Evolutionary conservation across 2,797 vertebrate species (phyloP).

Genomic region (Tragelaphus eurycerus): DNA sequence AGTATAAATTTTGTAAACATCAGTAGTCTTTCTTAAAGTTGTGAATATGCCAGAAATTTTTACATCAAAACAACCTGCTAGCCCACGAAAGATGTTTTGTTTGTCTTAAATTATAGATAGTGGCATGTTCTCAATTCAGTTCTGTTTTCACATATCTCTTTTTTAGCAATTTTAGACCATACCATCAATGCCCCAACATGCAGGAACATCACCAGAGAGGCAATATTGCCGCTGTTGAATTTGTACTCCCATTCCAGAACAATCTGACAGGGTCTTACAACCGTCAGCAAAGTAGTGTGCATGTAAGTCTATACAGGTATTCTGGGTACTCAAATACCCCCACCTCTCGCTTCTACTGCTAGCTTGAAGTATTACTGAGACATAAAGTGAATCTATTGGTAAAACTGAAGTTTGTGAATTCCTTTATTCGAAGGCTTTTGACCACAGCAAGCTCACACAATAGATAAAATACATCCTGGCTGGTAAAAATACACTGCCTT

Average conservation of each 20-base stretch:
- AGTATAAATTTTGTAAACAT: constrained; percentile 36
- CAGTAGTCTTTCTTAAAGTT: not conserved
- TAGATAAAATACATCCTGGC: constrained; percentile 9
- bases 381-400: constrained; percentile 54
- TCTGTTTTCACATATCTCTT: constrained; percentile 12
- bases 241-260: not conserved
- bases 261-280: not conserved
- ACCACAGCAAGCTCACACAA: constrained; percentile 32
- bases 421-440: constrained; percentile 39
- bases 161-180: constrained; percentile 13
- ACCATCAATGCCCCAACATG: not conserved
- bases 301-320: not conserved
- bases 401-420: constrained; percentile 49
- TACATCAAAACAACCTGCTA: constrained; percentile 12
- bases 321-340: not conserved
- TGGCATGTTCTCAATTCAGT: not conserved
- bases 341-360: constrained; percentile 35
- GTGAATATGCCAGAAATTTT: constrained; percentile 1
- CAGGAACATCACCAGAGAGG: not conserved
- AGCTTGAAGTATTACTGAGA: constrained; percentile 43
- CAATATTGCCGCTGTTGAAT: not conserved
- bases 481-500: not conserved
- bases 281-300: constrained; percentile 28
- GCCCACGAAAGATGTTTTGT: not conserved
- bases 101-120: constrained; percentile 25